Percentiles rank a stretch among this genome's conserved stretches.
Conservation (phyloP, 2,113 vertebrate species). For the Chionomys nivalis region DNA sequence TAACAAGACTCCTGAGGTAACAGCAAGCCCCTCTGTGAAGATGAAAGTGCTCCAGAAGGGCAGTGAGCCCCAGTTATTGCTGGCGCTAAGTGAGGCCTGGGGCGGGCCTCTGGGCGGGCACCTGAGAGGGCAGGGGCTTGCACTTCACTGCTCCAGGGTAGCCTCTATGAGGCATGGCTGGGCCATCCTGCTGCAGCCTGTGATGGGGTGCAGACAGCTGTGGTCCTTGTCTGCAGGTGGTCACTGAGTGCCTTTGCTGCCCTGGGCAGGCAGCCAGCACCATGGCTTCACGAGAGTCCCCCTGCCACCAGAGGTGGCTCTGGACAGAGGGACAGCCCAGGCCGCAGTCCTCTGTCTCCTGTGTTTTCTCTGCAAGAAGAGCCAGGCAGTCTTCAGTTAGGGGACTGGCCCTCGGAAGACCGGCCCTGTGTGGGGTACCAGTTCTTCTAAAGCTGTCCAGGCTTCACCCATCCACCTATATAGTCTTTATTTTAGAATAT, state of each 20-base stretch:
- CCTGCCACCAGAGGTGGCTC: constrained; percentile 60
- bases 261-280: background rate
- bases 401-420: background rate
- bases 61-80: constrained; percentile 57
- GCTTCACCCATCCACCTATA: constrained; percentile 42
- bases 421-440: background rate
- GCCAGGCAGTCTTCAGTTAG: background rate
- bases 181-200: background rate
- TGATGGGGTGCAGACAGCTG: background rate
- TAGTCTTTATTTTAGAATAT: constrained; percentile 69
- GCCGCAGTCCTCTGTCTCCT: background rate
- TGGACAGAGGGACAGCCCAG: background rate
- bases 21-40: background rate
- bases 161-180: background rate
- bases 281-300: background rate
- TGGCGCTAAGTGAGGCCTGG: background rate
- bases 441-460: too few relatives aligned
- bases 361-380: background rate
- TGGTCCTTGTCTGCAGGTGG: background rate
- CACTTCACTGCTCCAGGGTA: background rate
- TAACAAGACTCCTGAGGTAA: constrained; percentile 28
- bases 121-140: constrained; percentile 23
- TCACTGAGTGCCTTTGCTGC: background rate
- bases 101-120: background rate
- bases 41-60: background rate